Evolutionary conservation across 2,888 invertebrate genomes (phyloP), one percentile per base, ranked within the genome.

Genomic region (Cantharis rustica): DNA sequence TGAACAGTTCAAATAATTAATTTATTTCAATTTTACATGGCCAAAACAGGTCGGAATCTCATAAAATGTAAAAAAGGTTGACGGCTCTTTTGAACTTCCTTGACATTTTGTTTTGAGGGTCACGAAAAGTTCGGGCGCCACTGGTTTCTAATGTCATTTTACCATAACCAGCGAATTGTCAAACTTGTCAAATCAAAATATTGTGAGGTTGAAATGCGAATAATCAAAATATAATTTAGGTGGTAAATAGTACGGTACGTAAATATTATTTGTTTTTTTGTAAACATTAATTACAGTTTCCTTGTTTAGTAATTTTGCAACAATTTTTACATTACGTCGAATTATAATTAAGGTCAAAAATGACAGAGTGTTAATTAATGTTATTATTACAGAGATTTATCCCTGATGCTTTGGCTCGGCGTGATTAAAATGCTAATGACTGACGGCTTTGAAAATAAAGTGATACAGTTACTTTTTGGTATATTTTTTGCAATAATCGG

Each of bases 391-490:
- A 16, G 69, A 70, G 31, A 69, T 47, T 31, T 61, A 66, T 61
- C 73, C 66, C 71, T 69, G 68, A 77, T 74, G 77, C 68, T 77
- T 62, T 23, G 63, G 64, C 11, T 71, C n/a, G 69, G 63, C 26
- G 68, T 76, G 31, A 70, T 80, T 85, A 91, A 86, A 84, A 95
- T 95, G 94, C 89, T 94, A 82, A 88, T 95, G 84, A 94, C 95
- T 82, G 95, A 95, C 86, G 95, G 95, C 68, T 90, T 96, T 75
- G 95, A 95, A 20, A 95, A 95, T 88, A 96, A 96, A 90, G 95
- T 96, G 78, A 91, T 93, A 69, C 91, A 95, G 85, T 93, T 92
- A 84, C 90, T 95, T 84, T 90, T 93, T 71, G 89, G 91, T 20
- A 88, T 94, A 76, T 86, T 93, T 23, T 85, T 91, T 31, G 80